Percentiles rank a stretch among this genome's conserved stretches.
Evolutionary conservation across 2,797 vertebrate species (phyloP).

Genomic region (Dermochelys coriacea): DNA sequence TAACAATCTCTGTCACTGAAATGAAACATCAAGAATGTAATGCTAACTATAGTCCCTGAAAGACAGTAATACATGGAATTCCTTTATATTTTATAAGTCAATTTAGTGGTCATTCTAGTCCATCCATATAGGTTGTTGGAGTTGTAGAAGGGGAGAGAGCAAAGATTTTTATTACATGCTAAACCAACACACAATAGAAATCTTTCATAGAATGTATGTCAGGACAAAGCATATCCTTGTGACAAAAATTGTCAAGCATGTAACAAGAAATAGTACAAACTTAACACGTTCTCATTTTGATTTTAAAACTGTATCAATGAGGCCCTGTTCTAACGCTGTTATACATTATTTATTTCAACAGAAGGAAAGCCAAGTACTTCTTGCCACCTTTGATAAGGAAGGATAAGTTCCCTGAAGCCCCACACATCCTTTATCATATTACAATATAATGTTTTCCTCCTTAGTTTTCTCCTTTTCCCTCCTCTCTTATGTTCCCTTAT

Average conservation of each 20-base stretch:
- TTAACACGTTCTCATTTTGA: neutral
- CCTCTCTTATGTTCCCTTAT: neutral
- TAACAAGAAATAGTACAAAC: neutral
- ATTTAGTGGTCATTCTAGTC: conserved; percentile 10
- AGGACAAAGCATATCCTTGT: neutral
- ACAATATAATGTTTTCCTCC: neutral
- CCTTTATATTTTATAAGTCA: conserved; percentile 53
- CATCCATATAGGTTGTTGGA: neutral
- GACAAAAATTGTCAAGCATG: neutral
- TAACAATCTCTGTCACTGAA: conserved; percentile 24
- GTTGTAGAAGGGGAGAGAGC: neutral
- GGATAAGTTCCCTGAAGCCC: neutral
- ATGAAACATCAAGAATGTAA: neutral
- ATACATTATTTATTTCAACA: neutral
- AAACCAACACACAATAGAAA: neutral
- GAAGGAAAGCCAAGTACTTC: neutral
- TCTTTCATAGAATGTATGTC: neutral
- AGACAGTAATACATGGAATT: neutral
- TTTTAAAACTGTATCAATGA: neutral
- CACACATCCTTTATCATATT: neutral
- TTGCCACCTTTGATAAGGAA: neutral
- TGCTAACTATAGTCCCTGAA: conserved; percentile 8
- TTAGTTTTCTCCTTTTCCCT: neutral
- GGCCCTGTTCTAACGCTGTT: neutral
- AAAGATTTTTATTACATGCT: neutral